Evolutionary conservation across 2,888 invertebrate species (phyloP).

Genomic region (Ennomos fuscantarius): DNA sequence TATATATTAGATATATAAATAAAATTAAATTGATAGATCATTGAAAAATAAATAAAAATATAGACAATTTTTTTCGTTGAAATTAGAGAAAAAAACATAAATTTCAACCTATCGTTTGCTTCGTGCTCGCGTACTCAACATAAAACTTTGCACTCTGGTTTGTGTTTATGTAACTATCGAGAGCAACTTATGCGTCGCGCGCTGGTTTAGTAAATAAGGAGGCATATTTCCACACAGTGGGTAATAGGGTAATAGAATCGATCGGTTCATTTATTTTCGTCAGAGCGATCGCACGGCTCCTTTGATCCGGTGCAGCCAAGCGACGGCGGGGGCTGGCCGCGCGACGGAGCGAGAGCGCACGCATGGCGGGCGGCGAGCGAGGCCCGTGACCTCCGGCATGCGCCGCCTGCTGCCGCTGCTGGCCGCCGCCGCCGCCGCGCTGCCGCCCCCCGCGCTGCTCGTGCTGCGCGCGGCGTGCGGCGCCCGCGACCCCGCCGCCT

Average conservation of each 20-base stretch:
- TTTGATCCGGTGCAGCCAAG: constrained; percentile 59
- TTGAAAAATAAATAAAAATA: no score
- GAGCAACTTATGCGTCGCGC: no score
- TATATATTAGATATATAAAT: no score
- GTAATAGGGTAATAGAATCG: constrained; percentile 5
- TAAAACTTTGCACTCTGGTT: no score
- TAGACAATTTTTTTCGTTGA: no score
- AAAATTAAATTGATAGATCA: no score
- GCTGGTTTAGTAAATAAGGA: neutral
- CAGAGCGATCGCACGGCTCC: constrained; percentile 33
- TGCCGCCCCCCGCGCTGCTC: constrained; percentile 50
- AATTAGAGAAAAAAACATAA: no score
- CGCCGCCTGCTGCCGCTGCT: constrained; percentile 57
- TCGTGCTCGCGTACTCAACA: no score
- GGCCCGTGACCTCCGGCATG: constrained; percentile 67
- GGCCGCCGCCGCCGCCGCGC: constrained; percentile 46
- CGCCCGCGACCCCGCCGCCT: constrained; percentile 42
- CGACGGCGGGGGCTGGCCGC: constrained; percentile 39
- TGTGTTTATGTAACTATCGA: no score
- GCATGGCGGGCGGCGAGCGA: constrained; percentile 50
- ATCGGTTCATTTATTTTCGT: constrained; percentile 18
- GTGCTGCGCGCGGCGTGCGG: constrained; percentile 63
- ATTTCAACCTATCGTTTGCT: no score
- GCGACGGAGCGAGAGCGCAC: constrained; percentile 46
- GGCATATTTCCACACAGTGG: neutral